Percentiles rank a stretch among this genome's conserved stretches.
Evolutionary conservation across 92 coral and sea anemone species (phyloP).

Genomic region (Plumapathes pennacea): DNA sequence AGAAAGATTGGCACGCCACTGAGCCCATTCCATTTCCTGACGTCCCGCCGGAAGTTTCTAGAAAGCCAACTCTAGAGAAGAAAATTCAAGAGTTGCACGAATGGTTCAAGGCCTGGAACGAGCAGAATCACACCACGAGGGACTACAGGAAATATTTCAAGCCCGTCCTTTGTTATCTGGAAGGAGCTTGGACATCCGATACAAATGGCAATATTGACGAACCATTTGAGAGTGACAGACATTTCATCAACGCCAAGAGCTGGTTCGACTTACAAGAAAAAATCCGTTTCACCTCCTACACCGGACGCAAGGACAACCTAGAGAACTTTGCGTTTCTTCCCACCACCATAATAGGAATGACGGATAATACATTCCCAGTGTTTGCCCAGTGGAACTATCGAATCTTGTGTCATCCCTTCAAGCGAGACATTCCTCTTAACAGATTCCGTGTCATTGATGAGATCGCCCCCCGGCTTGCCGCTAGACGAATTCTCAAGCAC

Average conservation of each 20-base stretch:
- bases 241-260: conserved; percentile 63
- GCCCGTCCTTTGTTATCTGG: conserved; percentile 71
- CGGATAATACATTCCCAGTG: not conserved
- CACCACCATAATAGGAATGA: conserved; percentile 42
- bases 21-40: conserved; percentile 21
- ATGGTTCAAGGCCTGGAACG: conserved; percentile 84
- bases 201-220: conserved; percentile 58
- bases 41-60: conserved; percentile 15
- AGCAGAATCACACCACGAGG: conserved; percentile 48
- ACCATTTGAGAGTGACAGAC: conserved; percentile 75
- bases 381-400: conserved; percentile 87
- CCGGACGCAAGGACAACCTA: conserved; percentile 65
- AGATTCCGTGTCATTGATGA: conserved; percentile 63
- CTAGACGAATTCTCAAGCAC: conserved; percentile 9
- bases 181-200: conserved; percentile 55
- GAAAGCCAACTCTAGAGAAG: conserved; percentile 16
- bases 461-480: conserved; percentile 12
- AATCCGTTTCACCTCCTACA: conserved; percentile 69
- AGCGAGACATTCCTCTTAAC: conserved; percentile 56
- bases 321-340: conserved; percentile 64
- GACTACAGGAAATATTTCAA: conserved; percentile 73
- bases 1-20: conserved; percentile 15
- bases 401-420: conserved; percentile 65
- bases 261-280: conserved; percentile 79
- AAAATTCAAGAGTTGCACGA: conserved; percentile 73